Percentiles rank a stretch among this genome's conserved stretches.
Evolutionary conservation across 2,113 vertebrate genomes (phyloP).

Genomic region (Ceyx cyanopectus): DNA sequence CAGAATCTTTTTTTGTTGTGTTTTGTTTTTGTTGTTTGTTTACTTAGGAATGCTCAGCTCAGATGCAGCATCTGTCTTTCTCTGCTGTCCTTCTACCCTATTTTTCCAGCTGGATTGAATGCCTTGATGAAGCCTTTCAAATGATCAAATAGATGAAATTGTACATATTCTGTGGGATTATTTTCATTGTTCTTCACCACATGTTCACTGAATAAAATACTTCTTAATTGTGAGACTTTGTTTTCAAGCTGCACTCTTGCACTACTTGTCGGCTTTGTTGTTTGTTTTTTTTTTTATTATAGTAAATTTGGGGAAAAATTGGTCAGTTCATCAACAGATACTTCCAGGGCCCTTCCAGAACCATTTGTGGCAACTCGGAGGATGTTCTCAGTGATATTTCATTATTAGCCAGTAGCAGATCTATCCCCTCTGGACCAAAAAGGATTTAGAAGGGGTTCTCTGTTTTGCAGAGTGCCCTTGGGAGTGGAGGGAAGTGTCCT

Average conservation of each 20-base stretch:
- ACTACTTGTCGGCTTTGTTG: conserved; percentile 3
- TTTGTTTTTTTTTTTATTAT: conserved; percentile 42
- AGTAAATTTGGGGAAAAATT: conserved; percentile 1
- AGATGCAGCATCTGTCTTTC: conserved; percentile 72
- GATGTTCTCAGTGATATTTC: background rate
- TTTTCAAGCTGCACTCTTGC: conserved; percentile 36
- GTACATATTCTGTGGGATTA: conserved; percentile 62
- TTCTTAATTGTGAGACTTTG: conserved; percentile 43
- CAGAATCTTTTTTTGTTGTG: conserved; percentile 62
- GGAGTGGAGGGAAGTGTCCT: background rate
- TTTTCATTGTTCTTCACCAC: conserved; percentile 73
- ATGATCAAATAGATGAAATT: conserved; percentile 69
- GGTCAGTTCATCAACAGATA: background rate
- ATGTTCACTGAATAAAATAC: conserved; percentile 58
- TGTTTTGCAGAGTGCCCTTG: background rate
- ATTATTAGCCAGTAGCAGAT: background rate
- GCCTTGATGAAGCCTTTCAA: conserved; percentile 75
- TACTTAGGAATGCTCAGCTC: conserved; percentile 62
- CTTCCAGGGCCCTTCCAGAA: background rate
- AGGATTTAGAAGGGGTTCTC: background rate
- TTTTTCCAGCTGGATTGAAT: conserved; percentile 65
- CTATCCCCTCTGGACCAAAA: background rate
- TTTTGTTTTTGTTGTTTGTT: conserved; percentile 68
- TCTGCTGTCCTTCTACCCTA: background rate
- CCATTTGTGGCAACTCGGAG: background rate